phyloP scores from a whole-genome alignment of 2,113 vertebrate genomes.

The Oreochromis spilurus region DNA sequence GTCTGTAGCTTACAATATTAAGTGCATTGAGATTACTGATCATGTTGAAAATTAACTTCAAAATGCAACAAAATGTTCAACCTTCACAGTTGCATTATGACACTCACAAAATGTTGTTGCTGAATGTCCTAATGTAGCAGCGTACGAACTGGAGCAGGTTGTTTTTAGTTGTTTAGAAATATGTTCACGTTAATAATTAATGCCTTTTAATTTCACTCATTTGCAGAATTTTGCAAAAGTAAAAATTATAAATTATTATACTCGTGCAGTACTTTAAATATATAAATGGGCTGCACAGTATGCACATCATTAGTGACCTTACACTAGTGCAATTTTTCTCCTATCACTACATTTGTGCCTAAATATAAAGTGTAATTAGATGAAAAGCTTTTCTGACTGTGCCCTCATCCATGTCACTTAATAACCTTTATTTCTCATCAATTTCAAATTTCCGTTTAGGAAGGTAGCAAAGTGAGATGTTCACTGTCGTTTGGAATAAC shows the following conservation, averaged over 20 bases:
- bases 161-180: background rate
- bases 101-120: background rate
- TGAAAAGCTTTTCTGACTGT: background rate
- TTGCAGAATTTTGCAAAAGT: background rate
- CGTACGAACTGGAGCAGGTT: background rate
- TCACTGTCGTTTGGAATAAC: background rate
- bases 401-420: background rate
- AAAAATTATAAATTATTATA: background rate
- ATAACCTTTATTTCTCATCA: background rate
- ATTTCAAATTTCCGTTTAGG: rapidly evolving
- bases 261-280: background rate
- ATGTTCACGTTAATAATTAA: background rate
- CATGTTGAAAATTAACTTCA: background rate
- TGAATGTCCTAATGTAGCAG: background rate
- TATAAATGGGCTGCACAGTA: background rate
- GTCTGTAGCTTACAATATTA: background rate
- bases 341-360: background rate
- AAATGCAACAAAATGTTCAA: background rate
- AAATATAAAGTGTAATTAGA: background rate
- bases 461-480: background rate
- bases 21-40: background rate
- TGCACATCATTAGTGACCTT: background rate
- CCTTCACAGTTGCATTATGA: background rate
- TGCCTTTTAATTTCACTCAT: background rate
- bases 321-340: background rate